Percentiles rank a stretch among this genome's conserved stretches.
phyloP scores from a whole-genome alignment of 2,888 invertebrate genomes.

The Opisthograptis luteolata region DNA sequence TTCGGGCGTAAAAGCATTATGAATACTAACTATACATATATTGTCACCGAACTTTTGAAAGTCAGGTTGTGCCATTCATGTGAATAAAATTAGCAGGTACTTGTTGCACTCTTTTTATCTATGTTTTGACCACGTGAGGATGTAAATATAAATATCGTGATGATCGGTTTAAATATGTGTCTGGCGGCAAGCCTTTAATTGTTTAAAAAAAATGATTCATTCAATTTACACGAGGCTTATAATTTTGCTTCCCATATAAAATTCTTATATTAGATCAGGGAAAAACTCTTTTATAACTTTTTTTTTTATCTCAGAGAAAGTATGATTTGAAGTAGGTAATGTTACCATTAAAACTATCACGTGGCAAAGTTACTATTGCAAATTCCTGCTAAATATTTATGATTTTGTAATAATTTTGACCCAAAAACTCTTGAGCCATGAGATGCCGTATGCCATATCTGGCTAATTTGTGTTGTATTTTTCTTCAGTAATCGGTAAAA shows the following conservation, averaged over 20 bases:
- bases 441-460: not conserved
- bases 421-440: not conserved
- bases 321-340: not conserved
- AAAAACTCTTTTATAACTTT: too few relatives aligned
- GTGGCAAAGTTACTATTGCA: not conserved
- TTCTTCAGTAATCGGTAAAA: too few relatives aligned
- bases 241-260: too few relatives aligned
- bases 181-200: not conserved
- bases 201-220: not conserved
- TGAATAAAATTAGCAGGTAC: slow-evolving; percentile 39
- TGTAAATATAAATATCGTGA: slow-evolving; percentile 2
- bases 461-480: too few relatives aligned
- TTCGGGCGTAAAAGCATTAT: too few relatives aligned
- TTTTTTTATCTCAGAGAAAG: not conserved
- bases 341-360: not conserved
- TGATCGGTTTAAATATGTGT: slow-evolving; percentile 16
- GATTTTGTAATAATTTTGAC: not conserved
- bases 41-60: slow-evolving; percentile 50
- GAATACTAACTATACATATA: slow-evolving; percentile 19
- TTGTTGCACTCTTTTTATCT: slow-evolving; percentile 51
- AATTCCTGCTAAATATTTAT: not conserved
- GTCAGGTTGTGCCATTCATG: slow-evolving; percentile 57
- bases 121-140: slow-evolving; percentile 35
- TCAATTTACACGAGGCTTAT: not conserved
- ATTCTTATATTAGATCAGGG: too few relatives aligned